Percentiles rank a stretch among this genome's conserved stretches.
Evolutionary conservation across 1,140 invertebrate species (phyloP).

Genomic region (Euwallacea fornicatus): DNA sequence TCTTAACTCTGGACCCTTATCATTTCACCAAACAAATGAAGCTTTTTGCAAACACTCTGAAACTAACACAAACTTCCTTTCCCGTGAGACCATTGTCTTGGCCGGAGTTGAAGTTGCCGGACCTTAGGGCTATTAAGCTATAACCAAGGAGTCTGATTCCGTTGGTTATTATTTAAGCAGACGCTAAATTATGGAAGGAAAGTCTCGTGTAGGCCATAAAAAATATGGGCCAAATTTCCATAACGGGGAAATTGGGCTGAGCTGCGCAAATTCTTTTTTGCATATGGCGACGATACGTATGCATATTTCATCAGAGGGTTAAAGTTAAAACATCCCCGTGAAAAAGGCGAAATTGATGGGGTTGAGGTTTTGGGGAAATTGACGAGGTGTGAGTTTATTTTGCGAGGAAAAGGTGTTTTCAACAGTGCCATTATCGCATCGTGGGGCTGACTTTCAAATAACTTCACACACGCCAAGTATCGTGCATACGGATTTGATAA

Average conservation of each 20-base stretch:
- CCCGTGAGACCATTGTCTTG: not conserved
- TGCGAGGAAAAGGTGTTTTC: too few relatives aligned
- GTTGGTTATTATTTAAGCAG: too few relatives aligned
- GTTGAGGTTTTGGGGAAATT: not conserved
- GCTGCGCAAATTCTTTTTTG: conserved; percentile 3
- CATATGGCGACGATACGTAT: conserved; percentile 6
- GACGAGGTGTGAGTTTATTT: not conserved
- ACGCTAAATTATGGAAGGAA: too few relatives aligned
- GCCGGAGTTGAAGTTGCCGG: not conserved
- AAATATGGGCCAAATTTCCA: not conserved
- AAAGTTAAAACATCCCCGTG: conserved; percentile 4
- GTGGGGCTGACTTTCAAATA: not conserved
- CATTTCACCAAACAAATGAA: too few relatives aligned
- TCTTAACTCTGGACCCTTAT: too few relatives aligned
- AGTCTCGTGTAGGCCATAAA: too few relatives aligned
- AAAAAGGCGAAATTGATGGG: conserved; percentile 1
- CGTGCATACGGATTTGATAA: not conserved
- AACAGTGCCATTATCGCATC: too few relatives aligned
- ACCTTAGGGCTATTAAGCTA: not conserved
- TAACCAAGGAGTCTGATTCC: not conserved
- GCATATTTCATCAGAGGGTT: conserved; percentile 7
- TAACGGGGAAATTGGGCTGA: conserved; percentile 1
- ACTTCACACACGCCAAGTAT: not conserved
- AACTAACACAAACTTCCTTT: not conserved
- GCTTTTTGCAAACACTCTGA: not conserved